Conservation (phyloP, 2,113 vertebrate species). For the Pollimyrus isidori region DNA sequence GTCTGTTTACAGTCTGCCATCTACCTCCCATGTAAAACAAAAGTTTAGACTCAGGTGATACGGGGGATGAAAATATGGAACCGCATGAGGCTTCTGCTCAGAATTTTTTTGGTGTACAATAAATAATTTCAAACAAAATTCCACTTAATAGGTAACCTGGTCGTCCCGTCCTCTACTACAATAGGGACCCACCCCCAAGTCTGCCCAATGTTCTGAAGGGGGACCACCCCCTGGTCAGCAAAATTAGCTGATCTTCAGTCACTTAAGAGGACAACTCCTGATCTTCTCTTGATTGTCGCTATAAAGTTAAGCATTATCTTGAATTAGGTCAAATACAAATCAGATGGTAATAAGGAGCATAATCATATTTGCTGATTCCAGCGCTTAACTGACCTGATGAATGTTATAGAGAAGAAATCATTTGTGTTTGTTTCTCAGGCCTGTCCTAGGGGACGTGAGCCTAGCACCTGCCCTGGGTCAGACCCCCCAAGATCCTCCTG, state of each 20-base stretch:
- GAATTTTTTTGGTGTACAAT: neutral
- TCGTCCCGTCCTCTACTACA: neutral
- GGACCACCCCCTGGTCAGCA: neutral
- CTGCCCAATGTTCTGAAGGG: neutral
- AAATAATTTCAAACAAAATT: neutral
- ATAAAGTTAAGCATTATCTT: neutral
- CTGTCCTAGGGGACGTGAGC: neutral
- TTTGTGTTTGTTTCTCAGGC: neutral
- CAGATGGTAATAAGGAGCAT: neutral
- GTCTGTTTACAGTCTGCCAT: constrained; percentile 17
- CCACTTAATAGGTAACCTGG: neutral
- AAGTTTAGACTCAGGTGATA: neutral
- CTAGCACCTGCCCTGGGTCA: neutral
- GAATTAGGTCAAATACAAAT: neutral
- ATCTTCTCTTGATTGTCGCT: neutral
- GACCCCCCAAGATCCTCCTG: neutral
- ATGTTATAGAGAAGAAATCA: neutral
- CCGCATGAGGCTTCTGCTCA: neutral
- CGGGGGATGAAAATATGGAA: neutral
- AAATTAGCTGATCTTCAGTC: neutral
- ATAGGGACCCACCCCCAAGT: neutral
- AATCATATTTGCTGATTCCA: neutral
- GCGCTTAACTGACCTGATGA: neutral
- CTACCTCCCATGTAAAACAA: neutral
- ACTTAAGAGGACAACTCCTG: neutral